These are phyloP conservation scores for Scaptomyza cyrtandrae DNA, from an alignment of 2,888 invertebrate genomes.

Conservation along the genomic window DNA sequence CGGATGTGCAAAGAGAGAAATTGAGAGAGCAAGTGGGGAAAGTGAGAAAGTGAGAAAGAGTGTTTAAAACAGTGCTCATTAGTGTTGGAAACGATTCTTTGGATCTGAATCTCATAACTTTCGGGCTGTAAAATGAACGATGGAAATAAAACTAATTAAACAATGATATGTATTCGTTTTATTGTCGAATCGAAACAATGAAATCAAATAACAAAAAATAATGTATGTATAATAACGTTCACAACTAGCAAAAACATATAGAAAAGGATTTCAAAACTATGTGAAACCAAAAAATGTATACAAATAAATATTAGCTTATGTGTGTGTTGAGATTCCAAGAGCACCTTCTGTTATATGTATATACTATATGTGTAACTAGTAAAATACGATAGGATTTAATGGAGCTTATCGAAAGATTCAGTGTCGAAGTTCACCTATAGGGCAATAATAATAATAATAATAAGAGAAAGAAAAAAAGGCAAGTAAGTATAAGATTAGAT, in stretches of 20 bases:
- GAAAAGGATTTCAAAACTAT: neutral
- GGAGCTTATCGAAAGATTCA: neutral
- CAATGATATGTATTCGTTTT: conserved; percentile 73
- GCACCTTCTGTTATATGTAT: conserved; percentile 14
- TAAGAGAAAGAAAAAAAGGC: conserved; percentile 7
- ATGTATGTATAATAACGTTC: too few species aligned
- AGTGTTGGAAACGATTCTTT: neutral
- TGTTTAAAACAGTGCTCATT: conserved; percentile 2
- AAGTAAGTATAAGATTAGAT: neutral
- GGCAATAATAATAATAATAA: conserved; percentile 12
- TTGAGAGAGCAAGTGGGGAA: neutral
- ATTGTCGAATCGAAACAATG: conserved; percentile 50
- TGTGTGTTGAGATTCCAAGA: conserved; percentile 22
- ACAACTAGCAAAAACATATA: neutral
- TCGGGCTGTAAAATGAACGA: conserved; percentile 10
- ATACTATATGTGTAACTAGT: neutral
- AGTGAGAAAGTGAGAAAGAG: neutral
- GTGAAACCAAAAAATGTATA: too few species aligned
- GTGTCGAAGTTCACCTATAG: conserved; percentile 8
- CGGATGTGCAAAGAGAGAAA: conserved; percentile 7
- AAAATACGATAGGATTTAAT: neutral
- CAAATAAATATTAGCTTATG: too few species aligned
- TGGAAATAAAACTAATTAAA: conserved; percentile 41
- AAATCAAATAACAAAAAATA: conserved; percentile 1
- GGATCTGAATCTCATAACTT: conserved; percentile 10